Evolutionary conservation across 2,888 invertebrate genomes (phyloP), one percentile per base, ranked within the genome.

Genomic region (Xanthia icteritia): DNA sequence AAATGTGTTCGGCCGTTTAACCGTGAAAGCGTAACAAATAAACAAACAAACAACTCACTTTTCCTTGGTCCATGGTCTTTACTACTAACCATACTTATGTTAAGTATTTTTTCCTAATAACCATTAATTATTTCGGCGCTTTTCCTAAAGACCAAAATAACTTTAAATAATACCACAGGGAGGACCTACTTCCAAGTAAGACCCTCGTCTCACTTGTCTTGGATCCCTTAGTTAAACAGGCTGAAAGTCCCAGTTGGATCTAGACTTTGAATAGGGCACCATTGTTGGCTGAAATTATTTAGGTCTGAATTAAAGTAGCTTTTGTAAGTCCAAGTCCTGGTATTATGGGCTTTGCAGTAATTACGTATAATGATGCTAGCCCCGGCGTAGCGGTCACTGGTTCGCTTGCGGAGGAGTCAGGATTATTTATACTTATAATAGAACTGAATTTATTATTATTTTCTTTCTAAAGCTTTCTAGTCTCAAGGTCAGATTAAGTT

Each of bases 231-330:
- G 81, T 69, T 73, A 83, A 81, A 83, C 71, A 81, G 56, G 67
- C 76, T 82, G 42, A 71, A 79, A 77, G 23, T 77, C 70, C 68
- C 81, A 65, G 65, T 77, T n/a, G 79, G 79, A 68, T 72, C 77
- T 69, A 78, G 84, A 81, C 81, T 79, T 76, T 77, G 79, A 81
- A 83, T 73, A 83, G 75, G 79, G 20, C 63, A 36, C 79, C 71
- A 78, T 76, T 79, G 85, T 79, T 76, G 54, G 48, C 51, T 76
- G 45, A 77, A 83, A 84, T 84, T 79, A 84, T 84, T 77, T 63
- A 69, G 77, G 71, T 77, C 70, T 61, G 65, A 85, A 71, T 82
- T 82, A 72, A 73, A 78, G 65, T 72, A 81, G 68, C 65, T 17
- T 84, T 78, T 78, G 72, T 73, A 42, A 74, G 61, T 51, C 48